Conservation (phyloP, 37 sponge, comb jelly and placozoan genomes). For the Diacarnus erythraeanus region DNA sequence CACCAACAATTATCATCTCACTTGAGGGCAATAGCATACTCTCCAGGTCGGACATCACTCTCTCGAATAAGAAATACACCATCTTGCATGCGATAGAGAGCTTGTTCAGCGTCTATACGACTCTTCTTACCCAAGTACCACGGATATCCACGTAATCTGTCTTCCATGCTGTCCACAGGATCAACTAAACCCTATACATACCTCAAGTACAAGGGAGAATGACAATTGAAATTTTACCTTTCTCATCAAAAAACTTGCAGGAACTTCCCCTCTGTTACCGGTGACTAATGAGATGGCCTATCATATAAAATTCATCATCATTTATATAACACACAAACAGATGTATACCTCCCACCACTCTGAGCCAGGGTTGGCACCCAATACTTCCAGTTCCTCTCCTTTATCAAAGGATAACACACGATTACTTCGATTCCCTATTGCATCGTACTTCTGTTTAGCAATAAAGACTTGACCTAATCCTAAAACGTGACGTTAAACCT, state of each 20-base stretch:
- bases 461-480: slow-evolving; percentile 29
- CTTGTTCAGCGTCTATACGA: slow-evolving; percentile 79
- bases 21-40: slow-evolving; percentile 87
- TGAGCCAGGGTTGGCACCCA: slow-evolving; percentile 5
- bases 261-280: slow-evolving; percentile 73
- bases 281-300: slow-evolving; percentile 55
- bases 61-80: slow-evolving; percentile 88
- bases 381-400: slow-evolving; percentile 75
- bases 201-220: not conserved
- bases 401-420: slow-evolving; percentile 63
- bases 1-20: slow-evolving; percentile 16
- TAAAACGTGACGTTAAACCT: too few relatives aligned
- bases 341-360: slow-evolving; percentile 90
- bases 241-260: slow-evolving; percentile 53
- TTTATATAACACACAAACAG: not conserved
- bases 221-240: not conserved
- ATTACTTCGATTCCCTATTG: slow-evolving; percentile 47
- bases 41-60: slow-evolving; percentile 83
- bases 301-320: not conserved
- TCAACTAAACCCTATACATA: not conserved
- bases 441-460: slow-evolving; percentile 51
- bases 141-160: slow-evolving; percentile 9
- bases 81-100: slow-evolving; percentile 47
- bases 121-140: slow-evolving; percentile 81
- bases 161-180: not conserved